Evolutionary conservation across 2,888 invertebrate genomes (phyloP).

Genomic region (Brachypterus glaber): DNA sequence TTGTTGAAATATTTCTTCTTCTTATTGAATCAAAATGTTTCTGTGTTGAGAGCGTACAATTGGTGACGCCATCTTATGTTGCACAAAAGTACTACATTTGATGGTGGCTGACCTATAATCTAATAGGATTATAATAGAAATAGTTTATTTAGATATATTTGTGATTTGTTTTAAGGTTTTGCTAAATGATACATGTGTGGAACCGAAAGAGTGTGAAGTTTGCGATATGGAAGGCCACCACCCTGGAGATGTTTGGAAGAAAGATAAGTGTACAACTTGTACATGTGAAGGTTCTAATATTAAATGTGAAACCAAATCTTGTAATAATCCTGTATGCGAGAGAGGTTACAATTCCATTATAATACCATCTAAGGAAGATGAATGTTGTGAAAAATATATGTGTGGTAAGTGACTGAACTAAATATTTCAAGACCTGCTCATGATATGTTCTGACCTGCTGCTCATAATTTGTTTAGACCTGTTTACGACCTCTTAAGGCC

Average conservation of each 20-base stretch:
- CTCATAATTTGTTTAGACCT: too few species aligned
- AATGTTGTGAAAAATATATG: slow-evolving; percentile 62
- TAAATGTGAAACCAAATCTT: slow-evolving; percentile 54
- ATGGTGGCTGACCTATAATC: too few species aligned
- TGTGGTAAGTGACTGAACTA: slow-evolving; percentile 46
- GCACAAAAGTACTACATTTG: too few species aligned
- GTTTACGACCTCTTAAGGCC: too few species aligned
- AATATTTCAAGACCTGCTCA: slow-evolving; percentile 3
- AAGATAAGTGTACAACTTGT: slow-evolving; percentile 65
- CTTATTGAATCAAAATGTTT: too few species aligned
- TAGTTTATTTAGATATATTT: slow-evolving; percentile 14
- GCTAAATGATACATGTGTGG: slow-evolving; percentile 63
- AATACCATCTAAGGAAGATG: slow-evolving; percentile 44
- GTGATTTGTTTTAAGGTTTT: slow-evolving; percentile 43
- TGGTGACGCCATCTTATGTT: too few species aligned
- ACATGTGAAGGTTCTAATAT: slow-evolving; percentile 54
- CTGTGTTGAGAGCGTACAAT: too few species aligned
- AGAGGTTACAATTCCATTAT: slow-evolving; percentile 48
- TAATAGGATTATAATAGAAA: too few species aligned
- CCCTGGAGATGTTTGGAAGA: slow-evolving; percentile 58
- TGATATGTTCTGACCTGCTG: too few species aligned
- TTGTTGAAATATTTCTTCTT: too few species aligned
- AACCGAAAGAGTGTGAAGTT: slow-evolving; percentile 54
- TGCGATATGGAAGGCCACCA: slow-evolving; percentile 67
- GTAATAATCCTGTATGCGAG: slow-evolving; percentile 50